Conservation (phyloP, 1,140 invertebrate species). For the Trachelipus rathkii region DNA sequence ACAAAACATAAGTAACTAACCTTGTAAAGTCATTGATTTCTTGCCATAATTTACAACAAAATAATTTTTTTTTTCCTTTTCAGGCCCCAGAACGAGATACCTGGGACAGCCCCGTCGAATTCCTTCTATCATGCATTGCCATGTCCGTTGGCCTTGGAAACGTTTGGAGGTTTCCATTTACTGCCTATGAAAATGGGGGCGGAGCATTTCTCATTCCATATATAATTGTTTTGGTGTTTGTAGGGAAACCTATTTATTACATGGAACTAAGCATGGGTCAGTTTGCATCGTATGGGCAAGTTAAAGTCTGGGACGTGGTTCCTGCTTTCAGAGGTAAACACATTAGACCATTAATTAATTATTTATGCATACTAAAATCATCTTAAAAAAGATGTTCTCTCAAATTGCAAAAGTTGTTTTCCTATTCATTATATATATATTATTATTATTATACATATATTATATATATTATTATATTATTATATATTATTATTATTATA, state of each 20-base stretch:
- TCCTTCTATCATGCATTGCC: conserved; percentile 54
- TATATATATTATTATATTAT: too few relatives aligned
- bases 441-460: too few relatives aligned
- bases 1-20: too few relatives aligned
- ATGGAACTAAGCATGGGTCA: conserved; percentile 46
- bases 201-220: conserved; percentile 60
- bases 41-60: too few relatives aligned
- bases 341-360: background rate
- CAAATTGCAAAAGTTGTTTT: too few relatives aligned
- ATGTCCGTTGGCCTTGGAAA: conserved; percentile 57
- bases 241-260: conserved; percentile 51
- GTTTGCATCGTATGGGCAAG: conserved; percentile 42
- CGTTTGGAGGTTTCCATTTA: conserved; percentile 56
- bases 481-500: too few relatives aligned
- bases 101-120: conserved; percentile 48
- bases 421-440: too few relatives aligned
- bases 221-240: conserved; percentile 57
- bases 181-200: conserved; percentile 52
- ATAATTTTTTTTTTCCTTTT: too few relatives aligned
- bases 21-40: too few relatives aligned
- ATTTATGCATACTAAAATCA: too few relatives aligned
- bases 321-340: conserved; percentile 46
- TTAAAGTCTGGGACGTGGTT: conserved; percentile 45
- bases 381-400: too few relatives aligned
- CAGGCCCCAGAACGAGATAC: conserved; percentile 36